Conservation (phyloP, 2,888 invertebrate species). For the Lasioglossum calceatum region DNA sequence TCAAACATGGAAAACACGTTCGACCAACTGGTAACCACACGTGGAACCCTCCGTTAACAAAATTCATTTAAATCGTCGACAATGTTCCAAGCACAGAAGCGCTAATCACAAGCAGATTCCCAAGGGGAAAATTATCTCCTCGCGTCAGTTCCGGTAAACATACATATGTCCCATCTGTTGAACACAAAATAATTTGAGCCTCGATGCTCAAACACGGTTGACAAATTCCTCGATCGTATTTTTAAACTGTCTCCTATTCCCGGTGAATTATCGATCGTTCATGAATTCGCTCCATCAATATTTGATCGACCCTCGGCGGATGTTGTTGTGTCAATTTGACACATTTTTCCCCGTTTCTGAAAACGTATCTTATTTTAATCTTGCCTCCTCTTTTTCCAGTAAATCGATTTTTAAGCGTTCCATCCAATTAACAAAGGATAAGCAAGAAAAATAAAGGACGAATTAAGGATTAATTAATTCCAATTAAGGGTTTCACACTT, state of each 20-base stretch:
- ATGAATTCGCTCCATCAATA: constrained; percentile 14
- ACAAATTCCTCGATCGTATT: neutral
- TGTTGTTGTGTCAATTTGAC: neutral
- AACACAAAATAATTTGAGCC: neutral
- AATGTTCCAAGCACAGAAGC: neutral
- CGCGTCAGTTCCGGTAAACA: neutral
- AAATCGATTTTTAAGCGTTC: too few relatives aligned
- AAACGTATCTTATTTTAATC: neutral
- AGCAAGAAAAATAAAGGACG: too few relatives aligned
- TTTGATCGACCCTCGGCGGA: constrained; percentile 2
- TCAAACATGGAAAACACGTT: too few relatives aligned
- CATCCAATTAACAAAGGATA: too few relatives aligned
- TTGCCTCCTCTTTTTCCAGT: neutral
- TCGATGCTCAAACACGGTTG: neutral
- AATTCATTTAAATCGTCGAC: neutral
- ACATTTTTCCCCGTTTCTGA: neutral
- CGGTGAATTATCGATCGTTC: neutral
- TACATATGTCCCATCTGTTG: neutral
- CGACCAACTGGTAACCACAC: too few relatives aligned
- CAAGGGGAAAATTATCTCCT: neutral
- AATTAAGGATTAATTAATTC: too few relatives aligned
- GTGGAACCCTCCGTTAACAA: too few relatives aligned
- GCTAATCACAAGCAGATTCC: neutral
- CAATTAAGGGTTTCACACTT: too few relatives aligned
- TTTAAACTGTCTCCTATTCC: constrained; percentile 14